A percentile compares a stretch with the other conserved stretches of the same genome.
Evolutionary conservation across 2,113 vertebrate species (phyloP).

Genomic region (Sminthopsis crassicaudata): DNA sequence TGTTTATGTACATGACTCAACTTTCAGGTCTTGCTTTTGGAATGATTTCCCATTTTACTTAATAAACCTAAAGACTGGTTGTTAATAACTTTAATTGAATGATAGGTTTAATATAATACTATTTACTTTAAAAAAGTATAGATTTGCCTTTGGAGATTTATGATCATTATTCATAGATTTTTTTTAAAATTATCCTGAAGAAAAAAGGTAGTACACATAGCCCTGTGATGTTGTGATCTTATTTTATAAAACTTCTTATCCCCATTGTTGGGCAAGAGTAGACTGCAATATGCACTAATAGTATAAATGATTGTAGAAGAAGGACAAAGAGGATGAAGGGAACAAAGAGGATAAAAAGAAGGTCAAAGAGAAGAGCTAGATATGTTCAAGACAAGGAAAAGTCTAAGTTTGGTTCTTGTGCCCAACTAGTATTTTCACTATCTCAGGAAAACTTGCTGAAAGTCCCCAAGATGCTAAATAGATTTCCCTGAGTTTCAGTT

Average conservation of each 20-base stretch:
- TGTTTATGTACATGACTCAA: neutral
- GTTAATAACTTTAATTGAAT: neutral
- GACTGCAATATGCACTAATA: neutral
- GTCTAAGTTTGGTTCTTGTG: no score
- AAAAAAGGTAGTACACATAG: neutral
- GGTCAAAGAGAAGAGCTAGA: no score
- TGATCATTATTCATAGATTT: slow-evolving; percentile 9
- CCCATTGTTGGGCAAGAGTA: neutral
- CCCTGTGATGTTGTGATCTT: neutral
- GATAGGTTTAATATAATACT: neutral
- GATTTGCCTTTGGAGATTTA: neutral
- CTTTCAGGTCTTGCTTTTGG: neutral
- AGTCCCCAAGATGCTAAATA: no score
- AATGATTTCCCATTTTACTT: neutral
- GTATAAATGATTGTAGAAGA: neutral
- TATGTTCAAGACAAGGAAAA: no score
- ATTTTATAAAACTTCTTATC: neutral
- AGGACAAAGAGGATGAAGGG: no score
- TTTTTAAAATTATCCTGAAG: neutral
- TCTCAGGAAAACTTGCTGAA: no score
- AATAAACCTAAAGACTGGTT: slow-evolving; percentile 7
- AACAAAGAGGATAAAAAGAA: no score
- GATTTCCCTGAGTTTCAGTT: no score
- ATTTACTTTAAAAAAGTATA: neutral
- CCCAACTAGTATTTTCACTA: no score